Percentiles rank a stretch among this genome's conserved stretches.
These are phyloP conservation scores for Petrolisthes cinctipes DNA, from an alignment of 2,888 invertebrate species.

Conservation along the genomic window DNA sequence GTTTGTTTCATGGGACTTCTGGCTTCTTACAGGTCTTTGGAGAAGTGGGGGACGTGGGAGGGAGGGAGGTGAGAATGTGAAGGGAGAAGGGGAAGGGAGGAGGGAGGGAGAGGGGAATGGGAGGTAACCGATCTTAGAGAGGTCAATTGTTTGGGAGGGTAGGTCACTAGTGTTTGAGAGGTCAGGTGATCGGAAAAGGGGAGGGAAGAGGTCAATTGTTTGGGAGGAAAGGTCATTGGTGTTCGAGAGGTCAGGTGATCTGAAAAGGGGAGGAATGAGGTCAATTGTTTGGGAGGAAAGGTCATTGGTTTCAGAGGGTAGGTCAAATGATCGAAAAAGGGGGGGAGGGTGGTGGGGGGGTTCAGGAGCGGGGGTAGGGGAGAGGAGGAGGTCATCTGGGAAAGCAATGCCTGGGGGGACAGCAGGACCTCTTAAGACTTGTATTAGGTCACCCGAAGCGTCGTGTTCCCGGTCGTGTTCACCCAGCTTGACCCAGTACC, in stretches of 20 bases:
- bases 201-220: no score
- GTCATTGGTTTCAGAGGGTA: background rate
- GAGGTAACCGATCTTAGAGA: no score
- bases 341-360: background rate
- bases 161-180: background rate
- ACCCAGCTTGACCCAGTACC: slow-evolving; percentile 37
- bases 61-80: background rate
- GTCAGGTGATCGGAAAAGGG: no score
- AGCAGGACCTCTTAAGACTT: slow-evolving; percentile 12
- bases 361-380: no score
- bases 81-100: background rate
- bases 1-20: no score
- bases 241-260: background rate
- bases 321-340: no score
- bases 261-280: no score
- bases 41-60: background rate
- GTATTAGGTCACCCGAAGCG: background rate
- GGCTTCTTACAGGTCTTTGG: no score
- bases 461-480: slow-evolving; percentile 30
- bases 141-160: background rate
- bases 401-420: slow-evolving; percentile 18
- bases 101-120: background rate
- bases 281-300: background rate
- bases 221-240: background rate
- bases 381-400: background rate